These are phyloP conservation scores for Hexactinellida sp. DNA, from an alignment of 37 sponge, comb jelly and placozoan species.

Conservation along the genomic window DNA sequence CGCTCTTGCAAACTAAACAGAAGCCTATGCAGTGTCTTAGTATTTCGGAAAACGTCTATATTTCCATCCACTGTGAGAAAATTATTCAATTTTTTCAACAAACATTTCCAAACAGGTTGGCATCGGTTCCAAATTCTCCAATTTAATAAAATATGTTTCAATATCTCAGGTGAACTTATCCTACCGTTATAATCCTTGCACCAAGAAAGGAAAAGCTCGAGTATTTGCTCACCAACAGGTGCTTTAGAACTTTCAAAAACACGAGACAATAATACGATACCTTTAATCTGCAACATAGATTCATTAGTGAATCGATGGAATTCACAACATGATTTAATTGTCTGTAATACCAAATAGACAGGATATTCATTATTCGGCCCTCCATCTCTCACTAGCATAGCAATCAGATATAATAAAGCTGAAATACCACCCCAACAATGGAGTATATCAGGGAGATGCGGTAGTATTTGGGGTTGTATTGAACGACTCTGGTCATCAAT, in stretches of 20 bases:
- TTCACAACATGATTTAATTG: constrained; percentile 4
- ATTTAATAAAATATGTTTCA: background rate
- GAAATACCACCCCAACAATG: constrained; percentile 12
- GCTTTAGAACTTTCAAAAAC: background rate
- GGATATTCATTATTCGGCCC: background rate
- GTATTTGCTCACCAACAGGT: background rate
- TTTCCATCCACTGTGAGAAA: background rate
- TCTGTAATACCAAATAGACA: background rate
- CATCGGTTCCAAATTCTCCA: constrained; percentile 7
- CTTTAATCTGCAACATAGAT: background rate
- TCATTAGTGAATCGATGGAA: background rate
- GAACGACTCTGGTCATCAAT: background rate
- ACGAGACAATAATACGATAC: background rate
- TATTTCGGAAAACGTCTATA: background rate
- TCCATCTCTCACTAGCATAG: constrained; percentile 5
- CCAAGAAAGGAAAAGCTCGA: background rate
- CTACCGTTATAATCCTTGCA: background rate
- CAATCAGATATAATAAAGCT: background rate
- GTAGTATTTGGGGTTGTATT: background rate
- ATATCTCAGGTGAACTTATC: background rate
- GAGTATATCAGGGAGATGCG: background rate
- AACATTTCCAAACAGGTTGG: background rate
- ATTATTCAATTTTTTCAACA: constrained; percentile 3
- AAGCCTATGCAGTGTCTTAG: background rate
- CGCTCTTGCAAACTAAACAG: constrained; percentile 12